Conservation (phyloP, 2,113 vertebrate species). For the Rhynchopsitta pachyrhyncha region DNA sequence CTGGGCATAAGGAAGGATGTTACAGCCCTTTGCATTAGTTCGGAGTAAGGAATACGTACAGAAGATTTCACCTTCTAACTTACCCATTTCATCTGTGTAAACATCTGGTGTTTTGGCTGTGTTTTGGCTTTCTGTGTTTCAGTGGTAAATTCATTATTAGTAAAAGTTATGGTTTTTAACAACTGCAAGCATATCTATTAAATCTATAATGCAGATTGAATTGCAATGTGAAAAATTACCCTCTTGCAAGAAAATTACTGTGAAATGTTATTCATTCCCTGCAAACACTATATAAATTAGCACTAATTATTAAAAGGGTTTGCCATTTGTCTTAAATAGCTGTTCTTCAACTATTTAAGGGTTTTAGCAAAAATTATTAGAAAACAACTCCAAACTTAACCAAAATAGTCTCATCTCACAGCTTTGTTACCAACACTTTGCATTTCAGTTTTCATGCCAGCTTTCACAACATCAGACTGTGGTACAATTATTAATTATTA, state of each 20-base stretch:
- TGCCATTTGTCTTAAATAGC: background rate
- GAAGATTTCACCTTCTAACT: background rate
- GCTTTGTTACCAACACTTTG: background rate
- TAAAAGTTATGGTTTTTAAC: background rate
- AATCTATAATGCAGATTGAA: background rate
- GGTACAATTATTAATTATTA: background rate
- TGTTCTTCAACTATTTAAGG: background rate
- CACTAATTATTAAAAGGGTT: background rate
- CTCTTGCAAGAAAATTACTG: background rate
- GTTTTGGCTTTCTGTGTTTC: background rate
- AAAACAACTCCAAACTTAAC: fast-evolving
- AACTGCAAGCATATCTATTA: background rate
- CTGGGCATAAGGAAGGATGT: background rate
- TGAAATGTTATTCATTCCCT: background rate
- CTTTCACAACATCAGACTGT: background rate
- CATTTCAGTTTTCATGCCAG: background rate
- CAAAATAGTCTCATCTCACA: background rate
- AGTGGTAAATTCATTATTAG: background rate
- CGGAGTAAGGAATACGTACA: background rate
- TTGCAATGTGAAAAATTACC: background rate
- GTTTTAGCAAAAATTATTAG: background rate
- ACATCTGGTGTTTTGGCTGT: background rate
- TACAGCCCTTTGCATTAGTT: background rate
- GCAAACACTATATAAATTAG: background rate
- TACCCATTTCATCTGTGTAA: background rate